These are phyloP conservation scores for Fistularia commersonii DNA, from an alignment of 2,797 vertebrate genomes.

Conservation along the genomic window DNA sequence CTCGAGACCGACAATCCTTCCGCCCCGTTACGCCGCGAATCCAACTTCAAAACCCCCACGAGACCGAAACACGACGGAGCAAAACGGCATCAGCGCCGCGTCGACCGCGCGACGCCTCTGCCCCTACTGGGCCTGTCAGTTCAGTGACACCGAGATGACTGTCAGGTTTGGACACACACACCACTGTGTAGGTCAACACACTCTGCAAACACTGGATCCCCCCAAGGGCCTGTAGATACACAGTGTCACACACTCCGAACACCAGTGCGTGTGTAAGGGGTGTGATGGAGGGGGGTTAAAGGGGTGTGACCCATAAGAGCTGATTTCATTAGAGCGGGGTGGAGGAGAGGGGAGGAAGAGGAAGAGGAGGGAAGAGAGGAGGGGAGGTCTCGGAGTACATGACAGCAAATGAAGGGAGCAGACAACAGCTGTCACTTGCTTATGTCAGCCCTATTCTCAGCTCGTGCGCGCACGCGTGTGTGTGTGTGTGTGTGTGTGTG, in stretches of 20 bases:
- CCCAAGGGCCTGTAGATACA: slow-evolving; percentile 71
- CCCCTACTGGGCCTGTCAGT: slow-evolving; percentile 54
- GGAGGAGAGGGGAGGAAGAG: slow-evolving; percentile 2
- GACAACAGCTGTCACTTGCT: slow-evolving; percentile 91
- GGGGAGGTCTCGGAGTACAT: slow-evolving; percentile 59
- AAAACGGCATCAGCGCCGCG: slow-evolving; percentile 27
- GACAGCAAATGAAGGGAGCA: slow-evolving; percentile 75
- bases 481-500: slow-evolving; percentile 43
- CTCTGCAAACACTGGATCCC: slow-evolving; percentile 66
- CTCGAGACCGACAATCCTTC: slow-evolving; percentile 3
- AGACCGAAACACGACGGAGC: slow-evolving; percentile 21
- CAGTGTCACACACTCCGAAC: slow-evolving; percentile 59
- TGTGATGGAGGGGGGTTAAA: slow-evolving; percentile 44
- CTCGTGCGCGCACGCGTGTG: slow-evolving; percentile 32
- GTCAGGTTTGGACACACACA: slow-evolving; percentile 49
- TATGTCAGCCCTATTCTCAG: slow-evolving; percentile 82
- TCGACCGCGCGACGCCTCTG: slow-evolving; percentile 44
- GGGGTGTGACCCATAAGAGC: slow-evolving; percentile 41
- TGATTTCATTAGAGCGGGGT: slow-evolving; percentile 53
- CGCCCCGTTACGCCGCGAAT: slow-evolving; percentile 6
- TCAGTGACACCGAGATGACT: slow-evolving; percentile 54
- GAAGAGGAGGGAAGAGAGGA: slow-evolving; percentile 20
- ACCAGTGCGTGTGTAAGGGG: slow-evolving; percentile 49
- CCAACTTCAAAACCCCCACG: slow-evolving; percentile 17
- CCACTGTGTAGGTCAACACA: slow-evolving; percentile 67